A percentile compares a stretch with the other conserved stretches of the same genome.
Conservation (phyloP, 1,140 invertebrate species). For the Brevipalpus yothersi region DNA sequence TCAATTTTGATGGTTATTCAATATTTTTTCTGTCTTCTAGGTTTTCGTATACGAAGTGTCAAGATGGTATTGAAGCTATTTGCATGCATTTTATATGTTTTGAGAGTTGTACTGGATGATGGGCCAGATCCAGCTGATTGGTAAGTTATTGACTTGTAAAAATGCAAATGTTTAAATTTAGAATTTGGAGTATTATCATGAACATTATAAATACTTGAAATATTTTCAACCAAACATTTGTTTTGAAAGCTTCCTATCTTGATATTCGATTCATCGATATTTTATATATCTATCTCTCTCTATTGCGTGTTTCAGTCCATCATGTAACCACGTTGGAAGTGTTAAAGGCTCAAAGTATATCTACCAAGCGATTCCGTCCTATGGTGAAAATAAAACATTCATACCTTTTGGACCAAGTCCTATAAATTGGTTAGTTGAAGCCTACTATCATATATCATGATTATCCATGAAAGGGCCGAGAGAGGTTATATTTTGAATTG, state of each 20-base stretch:
- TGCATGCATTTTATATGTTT: conserved; percentile 83
- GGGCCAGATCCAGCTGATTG: conserved; percentile 59
- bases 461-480: no score
- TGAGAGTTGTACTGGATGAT: conserved; percentile 63
- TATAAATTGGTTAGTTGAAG: background rate
- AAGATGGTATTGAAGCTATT: conserved; percentile 88
- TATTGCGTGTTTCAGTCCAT: background rate
- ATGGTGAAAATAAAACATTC: background rate
- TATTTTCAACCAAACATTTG: no score
- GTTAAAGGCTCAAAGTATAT: background rate
- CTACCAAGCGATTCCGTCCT: background rate
- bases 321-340: background rate
- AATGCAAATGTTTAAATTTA: background rate
- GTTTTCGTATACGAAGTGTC: conserved; percentile 83
- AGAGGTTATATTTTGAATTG: no score
- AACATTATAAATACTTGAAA: no score
- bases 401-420: background rate
- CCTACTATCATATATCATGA: no score
- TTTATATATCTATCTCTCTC: no score
- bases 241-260: no score
- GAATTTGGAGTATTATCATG: no score
- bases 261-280: no score
- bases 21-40: conserved; percentile 31
- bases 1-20: background rate
- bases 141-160: conserved; percentile 27